phyloP scores from a whole-genome alignment of 2,888 invertebrate genomes.

The Ephialtes manifestator region DNA sequence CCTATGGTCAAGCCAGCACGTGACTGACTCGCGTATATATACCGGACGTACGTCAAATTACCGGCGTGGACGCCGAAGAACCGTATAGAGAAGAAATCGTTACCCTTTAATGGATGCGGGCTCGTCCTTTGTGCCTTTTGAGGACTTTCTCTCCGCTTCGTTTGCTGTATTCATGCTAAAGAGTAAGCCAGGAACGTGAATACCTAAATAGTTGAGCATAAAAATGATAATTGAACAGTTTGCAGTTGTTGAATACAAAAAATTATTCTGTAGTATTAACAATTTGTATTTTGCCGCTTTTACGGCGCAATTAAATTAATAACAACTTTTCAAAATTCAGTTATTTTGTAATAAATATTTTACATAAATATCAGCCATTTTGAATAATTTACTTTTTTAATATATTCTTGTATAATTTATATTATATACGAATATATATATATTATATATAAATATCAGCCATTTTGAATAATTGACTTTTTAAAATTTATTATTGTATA shows the following conservation, averaged over 20 bases:
- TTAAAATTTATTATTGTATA: no score
- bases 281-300: neutral
- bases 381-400: no score
- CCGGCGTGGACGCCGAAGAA: conserved; percentile 40
- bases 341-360: neutral
- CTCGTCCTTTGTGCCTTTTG: conserved; percentile 82
- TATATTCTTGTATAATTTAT: no score
- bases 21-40: conserved; percentile 31
- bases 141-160: conserved; percentile 77
- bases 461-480: no score
- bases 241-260: neutral
- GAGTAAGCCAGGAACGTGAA: neutral
- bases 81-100: conserved; percentile 76
- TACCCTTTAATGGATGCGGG: conserved; percentile 83
- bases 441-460: no score
- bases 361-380: neutral
- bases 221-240: neutral
- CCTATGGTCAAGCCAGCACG: conserved; percentile 43
- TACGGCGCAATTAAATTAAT: neutral
- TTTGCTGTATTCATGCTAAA: conserved; percentile 58
- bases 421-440: no score
- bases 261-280: neutral
- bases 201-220: neutral
- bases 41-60: conserved; percentile 69
- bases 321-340: neutral